Conservation (phyloP, 2,888 invertebrate species). For the Amblyjoppa fuscipennis region DNA sequence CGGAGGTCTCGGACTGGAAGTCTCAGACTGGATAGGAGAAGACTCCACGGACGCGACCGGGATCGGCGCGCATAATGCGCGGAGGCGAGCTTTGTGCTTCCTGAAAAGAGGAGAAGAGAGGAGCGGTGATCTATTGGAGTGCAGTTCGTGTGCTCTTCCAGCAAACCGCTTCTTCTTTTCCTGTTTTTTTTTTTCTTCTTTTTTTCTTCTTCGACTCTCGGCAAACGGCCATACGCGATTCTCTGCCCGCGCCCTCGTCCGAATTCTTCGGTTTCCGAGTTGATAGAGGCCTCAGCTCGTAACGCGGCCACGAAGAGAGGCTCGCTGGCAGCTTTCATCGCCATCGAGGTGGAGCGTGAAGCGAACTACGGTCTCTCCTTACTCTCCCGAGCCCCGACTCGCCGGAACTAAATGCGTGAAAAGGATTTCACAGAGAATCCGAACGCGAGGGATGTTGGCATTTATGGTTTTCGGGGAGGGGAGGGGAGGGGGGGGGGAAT, state of each 20-base stretch:
- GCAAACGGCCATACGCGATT: conserved; percentile 31
- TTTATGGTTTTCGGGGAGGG: conserved; percentile 70
- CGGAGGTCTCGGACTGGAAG: conserved; percentile 9
- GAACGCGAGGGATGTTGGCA: conserved; percentile 77
- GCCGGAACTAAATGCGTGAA: conserved; percentile 80
- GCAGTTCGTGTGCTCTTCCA: conserved; percentile 45
- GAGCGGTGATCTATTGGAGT: conserved; percentile 61
- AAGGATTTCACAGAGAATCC: conserved; percentile 82
- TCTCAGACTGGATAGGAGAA: conserved; percentile 55
- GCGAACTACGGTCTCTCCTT: conserved; percentile 31
- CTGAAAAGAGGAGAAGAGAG: conserved; percentile 66
- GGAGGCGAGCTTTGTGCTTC: conserved; percentile 69
- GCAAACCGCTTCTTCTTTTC: conserved; percentile 32
- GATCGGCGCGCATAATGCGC: conserved; percentile 68
- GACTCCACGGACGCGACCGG: conserved; percentile 54
- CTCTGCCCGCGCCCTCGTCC: neutral
- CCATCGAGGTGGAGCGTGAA: conserved; percentile 53
- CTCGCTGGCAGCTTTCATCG: conserved; percentile 51
- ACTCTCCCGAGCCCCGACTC: conserved; percentile 44
- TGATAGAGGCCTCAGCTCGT: conserved; percentile 33
- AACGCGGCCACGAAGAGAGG: conserved; percentile 19
- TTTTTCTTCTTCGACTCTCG: neutral
- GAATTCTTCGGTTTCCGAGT: conserved; percentile 9
- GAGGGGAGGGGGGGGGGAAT: neutral
- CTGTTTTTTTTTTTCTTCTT: neutral